These are phyloP conservation scores for Lophura nycthemera DNA, from an alignment of 2,113 vertebrate species.

Conservation along the genomic window DNA sequence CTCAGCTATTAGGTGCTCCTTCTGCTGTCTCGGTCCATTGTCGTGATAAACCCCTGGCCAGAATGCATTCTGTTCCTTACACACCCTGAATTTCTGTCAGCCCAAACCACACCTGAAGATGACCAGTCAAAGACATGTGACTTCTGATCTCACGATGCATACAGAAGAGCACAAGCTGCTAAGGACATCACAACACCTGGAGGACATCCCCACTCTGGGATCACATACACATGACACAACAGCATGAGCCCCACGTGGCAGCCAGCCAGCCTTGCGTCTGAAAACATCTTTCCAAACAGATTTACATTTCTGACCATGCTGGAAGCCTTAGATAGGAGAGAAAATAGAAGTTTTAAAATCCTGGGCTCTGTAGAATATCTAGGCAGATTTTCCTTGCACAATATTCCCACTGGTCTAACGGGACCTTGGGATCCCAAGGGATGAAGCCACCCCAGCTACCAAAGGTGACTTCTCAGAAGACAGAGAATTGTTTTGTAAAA, in stretches of 20 bases:
- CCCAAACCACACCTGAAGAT: not conserved
- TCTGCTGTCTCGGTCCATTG: not conserved
- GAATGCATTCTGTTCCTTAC: not conserved
- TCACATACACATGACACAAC: fast-evolving
- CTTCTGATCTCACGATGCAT: not conserved
- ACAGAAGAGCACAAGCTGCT: not conserved
- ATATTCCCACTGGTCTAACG: not conserved
- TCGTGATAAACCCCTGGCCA: not conserved
- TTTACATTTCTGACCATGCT: not conserved
- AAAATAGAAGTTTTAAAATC: fast-evolving
- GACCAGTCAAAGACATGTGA: not conserved
- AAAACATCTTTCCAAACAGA: not conserved
- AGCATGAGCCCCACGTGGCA: not conserved
- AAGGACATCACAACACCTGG: not conserved
- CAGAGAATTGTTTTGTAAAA: not conserved
- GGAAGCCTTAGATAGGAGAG: not conserved
- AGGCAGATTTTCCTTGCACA: not conserved
- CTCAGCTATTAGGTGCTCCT: not conserved
- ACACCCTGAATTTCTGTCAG: not conserved
- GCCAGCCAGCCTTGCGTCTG: not conserved
- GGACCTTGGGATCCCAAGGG: not conserved
- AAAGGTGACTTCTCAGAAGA: not conserved
- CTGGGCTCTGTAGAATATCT: not conserved
- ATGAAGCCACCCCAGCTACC: not conserved
- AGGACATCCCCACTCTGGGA: not conserved